Conservation (phyloP, 2,888 invertebrate species). For the Mechanitis mazaeus region DNA sequence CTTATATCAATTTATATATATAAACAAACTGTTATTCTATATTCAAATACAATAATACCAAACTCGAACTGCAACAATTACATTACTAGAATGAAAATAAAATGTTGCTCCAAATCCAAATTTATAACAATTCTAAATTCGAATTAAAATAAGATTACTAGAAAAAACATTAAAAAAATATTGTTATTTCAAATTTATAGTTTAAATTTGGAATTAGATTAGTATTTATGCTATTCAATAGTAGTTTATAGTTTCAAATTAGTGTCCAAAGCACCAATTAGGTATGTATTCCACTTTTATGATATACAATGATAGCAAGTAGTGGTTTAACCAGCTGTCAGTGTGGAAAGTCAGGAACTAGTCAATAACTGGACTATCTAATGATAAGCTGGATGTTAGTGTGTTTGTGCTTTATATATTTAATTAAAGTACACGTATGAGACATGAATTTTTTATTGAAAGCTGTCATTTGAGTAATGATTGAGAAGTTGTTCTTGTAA, state of each 20-base stretch:
- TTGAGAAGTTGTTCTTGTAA: constrained; percentile 9
- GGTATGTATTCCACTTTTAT: constrained; percentile 1
- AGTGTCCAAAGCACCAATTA: constrained; percentile 1
- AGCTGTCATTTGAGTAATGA: constrained; percentile 13
- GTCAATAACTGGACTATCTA: neutral
- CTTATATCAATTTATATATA: too few species aligned
- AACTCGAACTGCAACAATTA: too few species aligned
- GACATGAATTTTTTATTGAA: constrained; percentile 17
- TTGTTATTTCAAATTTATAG: neutral
- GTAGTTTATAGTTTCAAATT: neutral
- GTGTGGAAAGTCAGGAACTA: constrained; percentile 2
- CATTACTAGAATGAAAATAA: too few species aligned
- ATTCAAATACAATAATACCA: too few species aligned
- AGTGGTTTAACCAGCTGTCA: constrained; percentile 5
- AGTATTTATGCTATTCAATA: neutral
- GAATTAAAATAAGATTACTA: too few species aligned
- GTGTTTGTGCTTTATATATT: constrained; percentile 16
- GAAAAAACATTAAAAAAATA: too few species aligned
- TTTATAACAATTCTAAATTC: too few species aligned
- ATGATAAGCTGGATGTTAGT: constrained; percentile 2
- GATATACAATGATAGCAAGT: constrained; percentile 1
- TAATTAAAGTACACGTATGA: constrained; percentile 20
- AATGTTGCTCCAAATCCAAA: too few species aligned
- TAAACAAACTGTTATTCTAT: too few species aligned
- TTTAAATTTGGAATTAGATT: neutral